Percentiles rank a stretch among this genome's conserved stretches.
Conservation (phyloP, 1,140 invertebrate genomes). For the Cylas formicarius region DNA sequence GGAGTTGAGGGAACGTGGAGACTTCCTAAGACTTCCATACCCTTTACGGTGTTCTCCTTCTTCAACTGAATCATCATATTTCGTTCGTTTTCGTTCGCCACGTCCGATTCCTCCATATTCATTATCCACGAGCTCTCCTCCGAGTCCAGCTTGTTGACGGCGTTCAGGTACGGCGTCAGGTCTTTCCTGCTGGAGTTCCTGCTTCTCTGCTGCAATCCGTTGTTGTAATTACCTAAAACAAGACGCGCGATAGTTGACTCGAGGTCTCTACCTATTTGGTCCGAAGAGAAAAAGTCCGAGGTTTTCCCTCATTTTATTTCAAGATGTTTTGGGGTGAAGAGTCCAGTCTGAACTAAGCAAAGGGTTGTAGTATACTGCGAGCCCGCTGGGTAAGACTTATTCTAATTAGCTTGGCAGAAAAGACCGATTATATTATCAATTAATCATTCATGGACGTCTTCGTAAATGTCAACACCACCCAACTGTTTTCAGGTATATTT, state of each 20-base stretch:
- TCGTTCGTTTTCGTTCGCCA: slow-evolving; percentile 52
- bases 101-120: slow-evolving; percentile 44
- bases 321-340: too few species aligned
- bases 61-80: slow-evolving; percentile 56
- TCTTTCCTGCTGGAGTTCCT: slow-evolving; percentile 51
- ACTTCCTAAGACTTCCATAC: slow-evolving; percentile 5
- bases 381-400: too few species aligned
- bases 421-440: too few species aligned
- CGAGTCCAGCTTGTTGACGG: slow-evolving; percentile 51
- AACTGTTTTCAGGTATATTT: too few species aligned
- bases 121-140: slow-evolving; percentile 53
- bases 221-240: slow-evolving; percentile 47
- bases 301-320: too few species aligned
- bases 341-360: too few species aligned
- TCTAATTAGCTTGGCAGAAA: too few species aligned
- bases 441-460: too few species aligned
- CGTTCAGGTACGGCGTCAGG: slow-evolving; percentile 50
- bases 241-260: not conserved
- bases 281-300: too few species aligned
- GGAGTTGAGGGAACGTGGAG: not conserved
- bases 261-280: not conserved
- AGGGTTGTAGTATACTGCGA: too few species aligned
- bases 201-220: slow-evolving; percentile 50
- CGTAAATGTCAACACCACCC: too few species aligned
- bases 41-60: slow-evolving; percentile 64